Percentiles rank a stretch among this genome's conserved stretches.
Conservation (phyloP, 2,797 vertebrate genomes). For the Xenentodon cancila region DNA sequence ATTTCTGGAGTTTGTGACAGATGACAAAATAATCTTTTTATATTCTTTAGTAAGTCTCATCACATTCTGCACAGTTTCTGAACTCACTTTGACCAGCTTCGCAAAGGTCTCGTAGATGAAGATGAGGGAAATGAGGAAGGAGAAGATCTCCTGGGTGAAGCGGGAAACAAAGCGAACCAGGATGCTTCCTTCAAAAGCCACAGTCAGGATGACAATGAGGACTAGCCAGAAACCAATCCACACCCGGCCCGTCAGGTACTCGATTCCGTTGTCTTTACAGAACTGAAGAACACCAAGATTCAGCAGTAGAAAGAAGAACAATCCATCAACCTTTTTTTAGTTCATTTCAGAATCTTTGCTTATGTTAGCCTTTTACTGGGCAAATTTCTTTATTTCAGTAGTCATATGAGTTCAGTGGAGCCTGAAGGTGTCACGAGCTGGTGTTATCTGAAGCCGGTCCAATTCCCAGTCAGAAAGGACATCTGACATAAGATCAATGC, state of each 20-base stretch:
- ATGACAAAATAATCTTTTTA: no score
- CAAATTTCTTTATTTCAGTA: no score
- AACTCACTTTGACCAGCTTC: constrained; percentile 81
- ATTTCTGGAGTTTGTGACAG: no score
- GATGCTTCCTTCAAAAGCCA: constrained; percentile 97
- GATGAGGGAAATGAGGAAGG: constrained; percentile 98
- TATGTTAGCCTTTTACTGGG: no score
- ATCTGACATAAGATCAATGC: no score
- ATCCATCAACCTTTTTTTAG: no score
- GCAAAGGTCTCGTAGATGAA: constrained; percentile 98
- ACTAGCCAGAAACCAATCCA: constrained; percentile 98
- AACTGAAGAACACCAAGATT: constrained; percentile 79
- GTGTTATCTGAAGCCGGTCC: no score
- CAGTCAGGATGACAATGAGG: constrained; percentile 88
- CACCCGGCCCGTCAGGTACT: constrained; percentile 95
- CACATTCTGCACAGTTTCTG: constrained; percentile 71
- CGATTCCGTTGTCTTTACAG: constrained; percentile 86
- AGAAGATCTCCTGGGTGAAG: constrained; percentile 99
- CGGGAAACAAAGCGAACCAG: constrained; percentile 96
- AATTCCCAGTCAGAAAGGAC: no score
- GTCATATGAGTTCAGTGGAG: no score
- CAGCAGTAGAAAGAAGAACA: not conserved
- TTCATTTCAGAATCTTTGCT: no score
- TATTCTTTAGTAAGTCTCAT: no score
- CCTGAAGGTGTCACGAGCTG: no score